These are phyloP conservation scores for Nephrotoma guestfalica DNA, from an alignment of 2,888 invertebrate species.

Conservation along the genomic window DNA sequence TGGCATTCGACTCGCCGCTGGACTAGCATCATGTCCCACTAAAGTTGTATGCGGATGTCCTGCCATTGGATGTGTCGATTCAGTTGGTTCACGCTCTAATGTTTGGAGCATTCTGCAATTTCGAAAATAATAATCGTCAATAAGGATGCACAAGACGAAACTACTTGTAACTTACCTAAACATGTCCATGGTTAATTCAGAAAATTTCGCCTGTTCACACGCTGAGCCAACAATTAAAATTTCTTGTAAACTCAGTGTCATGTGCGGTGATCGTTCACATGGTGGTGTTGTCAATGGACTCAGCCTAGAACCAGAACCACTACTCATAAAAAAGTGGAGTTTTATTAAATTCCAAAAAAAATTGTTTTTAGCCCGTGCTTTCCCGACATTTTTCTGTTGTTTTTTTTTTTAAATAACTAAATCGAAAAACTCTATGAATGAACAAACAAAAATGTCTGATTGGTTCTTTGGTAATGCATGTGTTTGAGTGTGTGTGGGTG, in stretches of 20 bases:
- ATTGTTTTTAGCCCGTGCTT: conserved; percentile 33
- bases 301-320: conserved; percentile 47
- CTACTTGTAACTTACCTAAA: conserved; percentile 36
- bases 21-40: conserved; percentile 33
- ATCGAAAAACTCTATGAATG: neutral
- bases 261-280: conserved; percentile 71
- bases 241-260: conserved; percentile 82
- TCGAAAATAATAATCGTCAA: neutral
- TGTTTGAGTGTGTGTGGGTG: conserved; percentile 15
- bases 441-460: neutral
- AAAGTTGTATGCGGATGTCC: conserved; percentile 33
- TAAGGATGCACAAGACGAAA: neutral
- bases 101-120: conserved; percentile 73
- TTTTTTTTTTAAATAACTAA: neutral
- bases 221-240: conserved; percentile 88
- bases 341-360: conserved; percentile 25
- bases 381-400: conserved; percentile 16
- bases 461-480: neutral
- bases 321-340: conserved; percentile 13
- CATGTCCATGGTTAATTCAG: conserved; percentile 95
- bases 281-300: conserved; percentile 74
- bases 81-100: conserved; percentile 80
- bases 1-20: conserved; percentile 34
- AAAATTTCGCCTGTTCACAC: conserved; percentile 89
- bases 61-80: conserved; percentile 50